Evolutionary conservation across 2,888 invertebrate species (phyloP), one percentile per base, ranked within the genome.

Genomic region (Phalera bucephala): DNA sequence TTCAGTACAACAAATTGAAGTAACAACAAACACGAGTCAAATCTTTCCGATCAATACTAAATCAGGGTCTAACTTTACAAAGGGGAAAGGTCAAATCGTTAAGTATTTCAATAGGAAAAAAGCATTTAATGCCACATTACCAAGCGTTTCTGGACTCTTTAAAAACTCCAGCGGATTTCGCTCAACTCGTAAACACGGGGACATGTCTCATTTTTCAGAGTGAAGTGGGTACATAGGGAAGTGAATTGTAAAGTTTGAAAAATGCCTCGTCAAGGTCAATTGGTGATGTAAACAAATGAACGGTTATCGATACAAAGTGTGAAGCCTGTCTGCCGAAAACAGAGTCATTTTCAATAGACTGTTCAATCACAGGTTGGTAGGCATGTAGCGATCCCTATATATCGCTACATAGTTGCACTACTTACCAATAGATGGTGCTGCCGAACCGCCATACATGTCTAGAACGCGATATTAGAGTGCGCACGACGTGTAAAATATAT

Each of bases 261-360:
- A 39, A 38, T 31, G 36, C 32, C 39, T 28, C 32, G 36, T 41
- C 44, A 30, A 38, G 27, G 36, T n/a, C 28, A 23, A 27, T 33
- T 12, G 12, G 32, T 21, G n/a, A n/a, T n/a, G 21, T n/a, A 36
- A 46, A 55, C 54, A 56, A 64, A 52, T 28, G 32, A 40, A 25
- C 49, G 40, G 45, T 54, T 49, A 42, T 36, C 32, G 33, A 54
- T 54, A 52, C 51, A 52, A 51, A 43, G 34, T 40, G 2, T 2
- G 22, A 28, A 37, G n/a, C n/a, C n/a, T n/a, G n/a, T n/a, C n/a
- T n/a, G n/a, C n/a, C n/a, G n/a, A n/a, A n/a, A n/a, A n/a, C n/a
- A n/a, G n/a, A n/a, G n/a, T n/a, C n/a, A n/a, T n/a, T n/a, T n/a
- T n/a, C n/a, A n/a, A n/a, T n/a, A n/a, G n/a, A n/a, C n/a, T n/a